Percentiles rank a stretch among this genome's conserved stretches.
phyloP scores from a whole-genome alignment of 2,113 vertebrate species.

The Bagarius yarrelli region DNA sequence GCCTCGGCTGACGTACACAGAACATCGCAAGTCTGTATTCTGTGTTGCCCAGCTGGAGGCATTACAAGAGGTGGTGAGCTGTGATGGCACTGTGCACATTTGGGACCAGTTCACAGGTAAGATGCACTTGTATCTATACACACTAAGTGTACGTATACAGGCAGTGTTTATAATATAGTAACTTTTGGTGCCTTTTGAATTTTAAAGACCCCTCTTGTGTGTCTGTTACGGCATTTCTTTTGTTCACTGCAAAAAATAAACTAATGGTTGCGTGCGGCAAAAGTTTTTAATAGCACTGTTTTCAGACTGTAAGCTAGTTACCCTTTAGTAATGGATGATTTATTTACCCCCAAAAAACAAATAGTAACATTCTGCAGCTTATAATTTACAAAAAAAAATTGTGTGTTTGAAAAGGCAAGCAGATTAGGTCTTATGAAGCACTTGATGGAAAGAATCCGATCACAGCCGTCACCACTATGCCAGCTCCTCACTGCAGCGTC shows the following conservation, averaged over 20 bases:
- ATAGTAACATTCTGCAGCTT: background rate
- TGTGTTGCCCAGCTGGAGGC: constrained; percentile 88
- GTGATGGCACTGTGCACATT: constrained; percentile 90
- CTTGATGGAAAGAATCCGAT: constrained; percentile 88
- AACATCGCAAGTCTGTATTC: constrained; percentile 91
- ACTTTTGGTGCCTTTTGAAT: background rate
- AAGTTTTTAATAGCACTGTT: background rate
- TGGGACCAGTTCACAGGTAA: constrained; percentile 96
- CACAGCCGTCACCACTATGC: constrained; percentile 91
- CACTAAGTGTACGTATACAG: background rate
- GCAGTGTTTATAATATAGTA: background rate
- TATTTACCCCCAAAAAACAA: background rate
- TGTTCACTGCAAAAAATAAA: background rate
- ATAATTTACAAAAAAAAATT: background rate
- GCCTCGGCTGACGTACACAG: constrained; percentile 77
- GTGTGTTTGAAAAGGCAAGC: constrained; percentile 75
- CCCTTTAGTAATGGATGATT: background rate
- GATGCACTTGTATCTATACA: background rate
- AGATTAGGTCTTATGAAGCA: constrained; percentile 83
- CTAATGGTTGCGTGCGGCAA: background rate
- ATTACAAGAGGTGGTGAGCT: constrained; percentile 91
- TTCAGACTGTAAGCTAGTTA: background rate
- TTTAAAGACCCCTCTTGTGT: background rate
- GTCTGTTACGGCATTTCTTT: background rate
- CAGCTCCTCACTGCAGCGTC: constrained; percentile 86